These are phyloP conservation scores for Andrena dorsata DNA, from an alignment of 2,888 invertebrate genomes.

Conservation along the genomic window DNA sequence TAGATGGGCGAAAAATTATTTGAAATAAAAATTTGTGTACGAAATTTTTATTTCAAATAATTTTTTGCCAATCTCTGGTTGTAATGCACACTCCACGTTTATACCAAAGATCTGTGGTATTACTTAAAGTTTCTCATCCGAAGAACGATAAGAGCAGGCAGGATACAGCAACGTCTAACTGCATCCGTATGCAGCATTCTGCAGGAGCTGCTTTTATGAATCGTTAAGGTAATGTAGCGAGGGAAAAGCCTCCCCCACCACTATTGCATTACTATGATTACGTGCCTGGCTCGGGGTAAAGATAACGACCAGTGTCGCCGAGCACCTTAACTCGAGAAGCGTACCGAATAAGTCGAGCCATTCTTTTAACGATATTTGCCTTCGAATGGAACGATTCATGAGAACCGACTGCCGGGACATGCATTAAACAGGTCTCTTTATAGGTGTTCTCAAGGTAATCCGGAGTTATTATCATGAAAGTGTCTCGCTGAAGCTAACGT, in stretches of 20 bases:
- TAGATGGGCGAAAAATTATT: too few species aligned
- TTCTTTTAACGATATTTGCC: constrained; percentile 10
- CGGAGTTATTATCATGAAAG: constrained; percentile 6
- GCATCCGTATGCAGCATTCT: background rate
- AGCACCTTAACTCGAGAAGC: constrained; percentile 2
- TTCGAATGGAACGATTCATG: constrained; percentile 12
- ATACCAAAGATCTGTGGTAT: background rate
- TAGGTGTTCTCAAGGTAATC: constrained; percentile 45
- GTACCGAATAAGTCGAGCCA: background rate
- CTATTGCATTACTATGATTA: background rate
- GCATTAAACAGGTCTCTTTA: constrained; percentile 32
- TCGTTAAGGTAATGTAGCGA: background rate
- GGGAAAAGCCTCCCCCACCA: background rate
- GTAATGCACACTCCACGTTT: too few species aligned
- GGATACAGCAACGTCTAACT: constrained; percentile 19
- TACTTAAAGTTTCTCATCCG: background rate
- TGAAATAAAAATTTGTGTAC: too few species aligned
- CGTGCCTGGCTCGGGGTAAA: background rate
- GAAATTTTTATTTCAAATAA: too few species aligned
- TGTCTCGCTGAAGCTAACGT: background rate
- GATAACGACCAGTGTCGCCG: constrained; percentile 24
- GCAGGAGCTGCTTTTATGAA: background rate
- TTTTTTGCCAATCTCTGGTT: too few species aligned
- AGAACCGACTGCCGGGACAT: background rate
- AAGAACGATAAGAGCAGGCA: constrained; percentile 2